phyloP scores from a whole-genome alignment of 1,140 invertebrate species.

The Drosophila chauvacae region DNA sequence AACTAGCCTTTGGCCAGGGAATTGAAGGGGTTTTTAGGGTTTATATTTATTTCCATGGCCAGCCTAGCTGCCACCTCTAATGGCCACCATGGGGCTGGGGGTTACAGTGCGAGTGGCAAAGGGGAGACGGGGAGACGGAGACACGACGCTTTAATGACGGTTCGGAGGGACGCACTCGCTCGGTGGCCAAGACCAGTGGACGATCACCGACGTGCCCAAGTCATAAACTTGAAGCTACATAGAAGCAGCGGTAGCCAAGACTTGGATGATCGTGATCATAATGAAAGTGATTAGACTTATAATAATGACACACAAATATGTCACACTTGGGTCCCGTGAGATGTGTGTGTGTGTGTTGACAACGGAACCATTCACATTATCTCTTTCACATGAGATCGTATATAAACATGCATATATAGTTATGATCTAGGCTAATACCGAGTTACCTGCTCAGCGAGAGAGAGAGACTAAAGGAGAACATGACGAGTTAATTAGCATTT shows the following conservation, averaged over 20 bases:
- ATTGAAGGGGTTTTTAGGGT: not conserved
- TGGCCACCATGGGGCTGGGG: not conserved
- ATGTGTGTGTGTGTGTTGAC: constrained; percentile 19
- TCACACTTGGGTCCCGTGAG: constrained; percentile 24
- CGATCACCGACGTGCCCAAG: constrained; percentile 21
- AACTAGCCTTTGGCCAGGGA: not conserved
- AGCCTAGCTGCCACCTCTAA: not conserved
- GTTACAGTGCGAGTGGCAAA: constrained; percentile 18
- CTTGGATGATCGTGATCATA: constrained; percentile 35
- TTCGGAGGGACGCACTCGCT: not conserved
- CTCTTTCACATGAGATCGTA: not conserved
- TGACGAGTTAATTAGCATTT: constrained; percentile 3
- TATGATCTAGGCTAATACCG: constrained; percentile 17
- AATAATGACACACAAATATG: constrained; percentile 34
- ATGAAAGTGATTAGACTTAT: constrained; percentile 46
- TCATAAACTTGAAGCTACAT: constrained; percentile 1
- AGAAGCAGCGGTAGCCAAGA: not conserved
- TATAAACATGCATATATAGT: not conserved
- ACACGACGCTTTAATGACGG: constrained; percentile 15
- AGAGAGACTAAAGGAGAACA: constrained; percentile 2
- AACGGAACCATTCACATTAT: constrained; percentile 23
- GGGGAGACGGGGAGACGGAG: not conserved
- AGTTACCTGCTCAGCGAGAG: not conserved
- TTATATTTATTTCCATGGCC: not conserved
- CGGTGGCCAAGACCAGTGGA: constrained; percentile 9